Evolutionary conservation across 2,797 vertebrate species (phyloP).

Genomic region (Periparus ater): DNA sequence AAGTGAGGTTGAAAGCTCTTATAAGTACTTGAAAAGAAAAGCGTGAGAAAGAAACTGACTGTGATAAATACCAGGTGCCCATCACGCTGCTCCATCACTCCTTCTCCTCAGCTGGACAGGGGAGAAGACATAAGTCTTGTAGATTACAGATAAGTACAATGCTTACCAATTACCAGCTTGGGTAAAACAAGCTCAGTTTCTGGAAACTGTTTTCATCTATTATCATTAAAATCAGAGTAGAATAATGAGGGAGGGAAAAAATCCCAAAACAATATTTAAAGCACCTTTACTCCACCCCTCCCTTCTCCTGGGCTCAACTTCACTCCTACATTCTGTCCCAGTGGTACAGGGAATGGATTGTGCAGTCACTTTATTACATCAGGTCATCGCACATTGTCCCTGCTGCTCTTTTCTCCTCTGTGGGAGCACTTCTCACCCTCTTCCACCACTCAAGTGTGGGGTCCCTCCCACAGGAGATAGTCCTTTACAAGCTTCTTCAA

Average conservation of each 20-base stretch:
- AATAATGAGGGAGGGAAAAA: background rate
- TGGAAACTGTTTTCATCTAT: background rate
- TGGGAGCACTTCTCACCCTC: background rate
- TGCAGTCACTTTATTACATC: background rate
- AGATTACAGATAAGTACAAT: background rate
- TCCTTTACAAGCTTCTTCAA: background rate
- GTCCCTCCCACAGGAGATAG: fast-evolving
- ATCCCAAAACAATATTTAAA: background rate
- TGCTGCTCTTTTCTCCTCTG: fast-evolving
- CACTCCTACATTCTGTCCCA: fast-evolving
- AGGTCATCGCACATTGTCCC: background rate
- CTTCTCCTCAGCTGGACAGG: fast-evolving
- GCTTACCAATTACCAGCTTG: background rate
- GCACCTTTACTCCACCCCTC: fast-evolving
- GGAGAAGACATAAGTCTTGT: background rate
- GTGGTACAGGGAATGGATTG: fast-evolving
- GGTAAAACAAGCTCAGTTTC: background rate
- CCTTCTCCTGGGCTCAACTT: background rate
- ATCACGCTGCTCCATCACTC: background rate
- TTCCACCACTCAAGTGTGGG: fast-evolving
- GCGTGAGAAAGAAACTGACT: background rate
- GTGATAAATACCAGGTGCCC: fast-evolving
- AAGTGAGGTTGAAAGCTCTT: background rate
- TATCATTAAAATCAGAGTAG: background rate
- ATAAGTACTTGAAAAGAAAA: background rate